These are phyloP conservation scores for Etheostoma perlongum DNA, from an alignment of 2,797 vertebrate genomes.

Conservation along the genomic window DNA sequence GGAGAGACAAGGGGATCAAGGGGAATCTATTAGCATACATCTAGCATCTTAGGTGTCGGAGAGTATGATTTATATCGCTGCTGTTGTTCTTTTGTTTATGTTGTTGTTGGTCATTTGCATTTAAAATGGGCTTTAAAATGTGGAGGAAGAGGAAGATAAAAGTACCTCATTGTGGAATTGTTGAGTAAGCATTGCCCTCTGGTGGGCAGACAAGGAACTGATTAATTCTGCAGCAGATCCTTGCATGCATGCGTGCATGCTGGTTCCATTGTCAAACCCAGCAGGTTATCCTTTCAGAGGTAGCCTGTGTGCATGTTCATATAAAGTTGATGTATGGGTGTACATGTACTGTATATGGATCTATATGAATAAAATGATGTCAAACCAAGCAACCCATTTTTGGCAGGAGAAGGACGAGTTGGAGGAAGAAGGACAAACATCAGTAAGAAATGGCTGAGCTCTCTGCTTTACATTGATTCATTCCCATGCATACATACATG, in stretches of 20 bases:
- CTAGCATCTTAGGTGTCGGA: conserved; percentile 35
- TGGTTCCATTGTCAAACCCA: conserved; percentile 17
- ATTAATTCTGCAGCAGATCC: neutral
- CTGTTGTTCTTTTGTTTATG: conserved; percentile 61
- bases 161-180: conserved; percentile 21
- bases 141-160: conserved; percentile 13
- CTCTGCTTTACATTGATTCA: conserved; percentile 68
- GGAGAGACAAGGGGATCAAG: conserved; percentile 26
- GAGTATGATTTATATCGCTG: conserved; percentile 56
- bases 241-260: neutral
- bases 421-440: conserved; percentile 37
- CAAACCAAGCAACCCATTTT: conserved; percentile 63
- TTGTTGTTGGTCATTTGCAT: conserved; percentile 67
- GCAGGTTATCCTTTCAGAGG: conserved; percentile 26
- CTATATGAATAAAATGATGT: conserved; percentile 69
- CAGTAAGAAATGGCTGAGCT: conserved; percentile 52
- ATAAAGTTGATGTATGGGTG: neutral
- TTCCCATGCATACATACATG: conserved; percentile 40
- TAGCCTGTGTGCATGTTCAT: conserved; percentile 2
- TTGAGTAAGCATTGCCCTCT: conserved; percentile 79
- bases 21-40: conserved; percentile 52
- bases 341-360: conserved; percentile 10
- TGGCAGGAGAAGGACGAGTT: conserved; percentile 44
- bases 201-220: conserved; percentile 44
- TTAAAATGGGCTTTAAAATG: conserved; percentile 50